Conservation (phyloP, 2,797 vertebrate genomes). For the Amphiprion clarkii region DNA sequence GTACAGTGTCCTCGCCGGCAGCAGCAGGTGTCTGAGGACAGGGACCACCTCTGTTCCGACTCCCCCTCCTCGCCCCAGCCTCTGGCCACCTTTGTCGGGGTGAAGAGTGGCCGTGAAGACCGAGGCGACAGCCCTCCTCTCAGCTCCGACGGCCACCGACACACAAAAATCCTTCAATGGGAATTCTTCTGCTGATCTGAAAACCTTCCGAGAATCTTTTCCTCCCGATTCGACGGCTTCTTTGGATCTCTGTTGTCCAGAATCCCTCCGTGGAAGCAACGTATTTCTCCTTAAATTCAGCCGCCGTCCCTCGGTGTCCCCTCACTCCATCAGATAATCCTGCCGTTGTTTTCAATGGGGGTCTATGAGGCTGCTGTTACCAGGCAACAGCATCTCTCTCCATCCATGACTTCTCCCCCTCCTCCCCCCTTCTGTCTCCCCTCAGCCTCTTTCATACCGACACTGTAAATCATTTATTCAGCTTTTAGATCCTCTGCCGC, state of each 20-base stretch:
- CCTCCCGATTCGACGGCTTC: slow-evolving; percentile 20
- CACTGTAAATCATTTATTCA: too few species aligned
- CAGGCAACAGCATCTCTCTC: slow-evolving; percentile 83
- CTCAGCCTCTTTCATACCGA: slow-evolving; percentile 33
- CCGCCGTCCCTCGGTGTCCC: slow-evolving; percentile 28
- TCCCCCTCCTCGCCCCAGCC: slow-evolving; percentile 48
- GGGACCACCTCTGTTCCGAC: slow-evolving; percentile 79
- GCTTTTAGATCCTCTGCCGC: too few species aligned
- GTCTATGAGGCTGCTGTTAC: slow-evolving; percentile 76
- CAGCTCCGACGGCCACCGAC: slow-evolving; percentile 53
- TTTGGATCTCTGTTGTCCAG: slow-evolving; percentile 23
- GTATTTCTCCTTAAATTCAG: slow-evolving; percentile 49
- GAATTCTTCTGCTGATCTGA: slow-evolving; percentile 69
- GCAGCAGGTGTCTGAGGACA: slow-evolving; percentile 83
- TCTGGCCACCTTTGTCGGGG: slow-evolving; percentile 75
- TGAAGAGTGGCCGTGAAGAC: slow-evolving; percentile 68
- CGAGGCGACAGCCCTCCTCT: slow-evolving; percentile 61
- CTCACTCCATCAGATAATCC: slow-evolving; percentile 59
- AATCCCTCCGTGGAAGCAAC: slow-evolving; percentile 19
- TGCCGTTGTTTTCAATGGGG: slow-evolving; percentile 60
- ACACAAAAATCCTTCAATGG: slow-evolving; percentile 73
- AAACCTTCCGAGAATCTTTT: slow-evolving; percentile 35
- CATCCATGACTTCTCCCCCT: slow-evolving; percentile 52
- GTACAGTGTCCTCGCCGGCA: slow-evolving; percentile 77
- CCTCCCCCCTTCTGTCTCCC: slow-evolving; percentile 38